Base-by-base conservation (phyloP, 2,113 vertebrate genomes). In the Cheilinus undulatus region DNA sequence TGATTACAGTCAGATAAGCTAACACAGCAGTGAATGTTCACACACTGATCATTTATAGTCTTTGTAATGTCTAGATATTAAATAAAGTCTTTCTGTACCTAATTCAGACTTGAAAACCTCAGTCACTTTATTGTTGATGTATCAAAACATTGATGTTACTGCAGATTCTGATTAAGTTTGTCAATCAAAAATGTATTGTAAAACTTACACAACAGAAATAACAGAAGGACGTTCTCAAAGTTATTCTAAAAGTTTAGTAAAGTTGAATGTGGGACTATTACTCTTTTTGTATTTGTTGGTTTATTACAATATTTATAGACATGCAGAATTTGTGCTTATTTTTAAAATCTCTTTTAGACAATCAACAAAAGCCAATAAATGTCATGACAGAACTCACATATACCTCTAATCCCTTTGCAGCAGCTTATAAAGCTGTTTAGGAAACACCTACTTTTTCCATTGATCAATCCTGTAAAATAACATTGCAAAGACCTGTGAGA, bases 1-100 rank as follows among this genome's bases (percentile, higher is more conserved):
- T 24, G 17, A 56, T 42, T 63, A 19, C 48, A 56, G 53, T 42
- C 46, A 45, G n/a, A 71, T 66, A 66, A 65, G 48, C 38, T 52
- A 48, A 49, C 19, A n/a, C 26, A 22, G 10, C 42, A n/a, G 5
- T 49, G 65, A 10, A 42, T 75, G 53, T 70, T 60, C 40, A 82
- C 40, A 30, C 45, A 9, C 34, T 32, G 12, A 46, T 53, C 40
- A 38, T 43, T n/a, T 22, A 64, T 59, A 17, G 4, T 12, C 5
- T 40, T 15, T 15, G 13, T 3, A 40, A 40, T 40, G 38, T 40
- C 4, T 40, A 15, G 15, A 4, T 57, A 30, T 65, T 56, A 26
- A 57, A 52, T 15, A 15, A 46, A 45, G 7, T 50, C 0, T 42
- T 38, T 49, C 24, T 34, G 12, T 40, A 12, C 24, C 42, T 36